Base-by-base conservation (phyloP, 2,113 vertebrate genomes). In the Cyanistes caeruleus region DNA sequence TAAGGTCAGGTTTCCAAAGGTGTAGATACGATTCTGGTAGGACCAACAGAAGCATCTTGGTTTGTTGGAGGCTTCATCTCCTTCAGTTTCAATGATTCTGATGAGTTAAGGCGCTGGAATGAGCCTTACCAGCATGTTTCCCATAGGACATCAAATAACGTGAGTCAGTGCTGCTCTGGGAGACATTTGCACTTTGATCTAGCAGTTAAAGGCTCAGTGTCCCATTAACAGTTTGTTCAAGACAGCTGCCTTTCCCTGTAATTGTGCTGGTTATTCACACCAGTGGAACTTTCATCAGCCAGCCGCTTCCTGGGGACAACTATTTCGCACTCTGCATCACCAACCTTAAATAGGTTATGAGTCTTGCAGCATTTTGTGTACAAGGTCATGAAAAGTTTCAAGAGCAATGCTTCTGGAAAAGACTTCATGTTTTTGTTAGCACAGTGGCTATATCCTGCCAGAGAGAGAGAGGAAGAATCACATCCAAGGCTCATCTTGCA, bases 181-280 rank as follows among this genome's bases (percentile, higher is more conserved):
- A 93, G 65, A 63, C 59, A 67, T 69, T 79, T 15, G 0, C 64
- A 10, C 59, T 95, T 93, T 97, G 96, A 97, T 97, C 92, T 92
- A 95, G 59, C 87, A 94, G 88, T 81, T 89, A 79, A 93, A 78
- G 46, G 28, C 56, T 91, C 86, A 35, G 35, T 64, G 84, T 84
- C 87, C 85, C 75, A 87, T 90, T 84, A 76, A 52, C 30, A 56
- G 84, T 84, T 89, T 15, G 13, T 41, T 31, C 62, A 93, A 84
- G 89, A 92, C n/a, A 51, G 60, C 74, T 78, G 79, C 18, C 59
- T 95, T 93, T 77, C 79, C 83, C 79, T 95, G 82, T 95, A 92
- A 96, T 94, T 79, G 69, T 93, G 79, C 90, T 84, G 80, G 77
- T 89, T 95, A 89, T 92, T 95, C 84, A 84, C 81, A 28, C 74